Conservation (phyloP, 2,113 vertebrate species). For the Nerophis ophidion region DNA sequence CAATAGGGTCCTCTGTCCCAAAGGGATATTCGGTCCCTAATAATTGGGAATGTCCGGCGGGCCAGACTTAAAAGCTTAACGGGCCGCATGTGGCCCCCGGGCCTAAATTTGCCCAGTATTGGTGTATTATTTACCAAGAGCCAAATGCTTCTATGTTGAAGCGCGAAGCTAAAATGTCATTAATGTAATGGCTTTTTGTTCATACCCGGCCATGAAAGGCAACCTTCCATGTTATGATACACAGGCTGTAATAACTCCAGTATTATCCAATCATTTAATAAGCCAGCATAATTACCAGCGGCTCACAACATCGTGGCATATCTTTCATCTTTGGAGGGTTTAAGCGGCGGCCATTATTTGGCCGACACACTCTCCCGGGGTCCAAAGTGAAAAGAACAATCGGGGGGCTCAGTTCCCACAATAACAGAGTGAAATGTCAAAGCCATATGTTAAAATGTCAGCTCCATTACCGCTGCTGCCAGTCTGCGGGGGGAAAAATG, state of each 20-base stretch:
- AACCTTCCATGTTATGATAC: conserved; percentile 24
- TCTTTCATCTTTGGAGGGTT: conserved; percentile 33
- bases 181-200: conserved; percentile 16
- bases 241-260: conserved; percentile 24
- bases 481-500: conserved; percentile 61
- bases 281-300: conserved; percentile 38
- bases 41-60: too few species aligned
- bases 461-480: conserved; percentile 62
- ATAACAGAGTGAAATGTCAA: conserved; percentile 68
- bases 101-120: too few species aligned
- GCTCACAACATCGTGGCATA: conserved; percentile 33
- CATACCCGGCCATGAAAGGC: conserved; percentile 6
- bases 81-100: too few species aligned
- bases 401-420: conserved; percentile 42
- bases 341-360: conserved; percentile 39
- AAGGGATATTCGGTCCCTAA: too few species aligned
- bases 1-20: too few species aligned
- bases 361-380: conserved; percentile 23
- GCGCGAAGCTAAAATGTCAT: not conserved
- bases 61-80: too few species aligned
- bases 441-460: conserved; percentile 69
- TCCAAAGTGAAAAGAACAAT: conserved; percentile 48
- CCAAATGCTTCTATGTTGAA: too few species aligned
- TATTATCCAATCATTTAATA: conserved; percentile 44
- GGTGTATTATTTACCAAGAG: too few species aligned